Base-by-base conservation (phyloP, 2,113 vertebrate species). In the Oncorhynchus nerka region DNA sequence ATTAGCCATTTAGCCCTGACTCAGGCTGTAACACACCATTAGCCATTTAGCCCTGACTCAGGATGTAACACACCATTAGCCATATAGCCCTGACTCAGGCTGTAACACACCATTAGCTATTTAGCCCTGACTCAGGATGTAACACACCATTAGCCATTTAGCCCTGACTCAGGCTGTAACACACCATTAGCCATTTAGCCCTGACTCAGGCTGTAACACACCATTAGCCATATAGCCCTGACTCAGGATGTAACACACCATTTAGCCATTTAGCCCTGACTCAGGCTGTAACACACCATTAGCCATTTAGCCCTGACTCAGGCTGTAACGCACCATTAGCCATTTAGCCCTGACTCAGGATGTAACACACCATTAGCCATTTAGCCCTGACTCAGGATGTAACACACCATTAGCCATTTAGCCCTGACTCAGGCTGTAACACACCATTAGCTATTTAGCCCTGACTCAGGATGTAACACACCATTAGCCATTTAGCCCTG, bases 291-390 rank as follows among this genome's bases (percentile, higher is more conserved):
- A 24, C 16, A 77, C 2, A 34, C 28, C 28, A 67, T 20, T 20
- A 61, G 55, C 32, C 32, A 69, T 49, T 26, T 79, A 57, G 76
- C 67, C 79, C 70, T 70, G 68, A 71, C 4, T 71, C 12, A 34
- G 32, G 32, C 32, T 34, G 34, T 39, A 9, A 39, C 34, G 9
- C 34, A 9, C 7, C 7, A 39, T 39, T 9, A 45, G 49, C 13
- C n/a, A 68, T 13, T 32, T 59, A 5, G 49, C 3, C 1, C 32
- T 64, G 72, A 80, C 64, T 67, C 76, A 62, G 70, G 67, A 2
- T 71, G 32, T 15, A 39, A 39, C 16, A 77, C 2, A 34, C 28
- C 34, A 67, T 20, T 24, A 61, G 62, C 32, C 32, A 68, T 49
- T n/a, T 79, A 65, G 78, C 67, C 76, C 70, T 68, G 68, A 68